Base-by-base conservation (phyloP, 2,113 vertebrate species). In the Accipiter virgatus region DNA sequence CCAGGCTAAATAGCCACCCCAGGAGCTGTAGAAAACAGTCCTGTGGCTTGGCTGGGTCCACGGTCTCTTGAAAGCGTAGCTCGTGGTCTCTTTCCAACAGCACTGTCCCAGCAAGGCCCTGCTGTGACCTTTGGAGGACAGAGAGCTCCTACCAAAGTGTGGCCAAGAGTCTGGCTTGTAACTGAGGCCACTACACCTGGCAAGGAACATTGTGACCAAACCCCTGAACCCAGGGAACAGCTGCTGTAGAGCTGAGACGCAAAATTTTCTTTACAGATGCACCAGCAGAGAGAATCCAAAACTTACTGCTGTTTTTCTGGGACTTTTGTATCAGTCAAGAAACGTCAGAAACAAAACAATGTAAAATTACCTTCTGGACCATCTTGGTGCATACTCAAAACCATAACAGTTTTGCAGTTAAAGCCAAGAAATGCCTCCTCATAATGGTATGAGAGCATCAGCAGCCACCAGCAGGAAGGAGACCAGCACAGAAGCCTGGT, bases 11-110 rank as follows among this genome's bases (percentile, higher is more conserved):
- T 7, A 70, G 40, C 17, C 27, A 56, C 34, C 5, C 6, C 7
- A 81, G 43, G n/a, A 82, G 32, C 40, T 31, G 8, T 8, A 83
- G 40, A 89, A 82, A 38, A 22, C 9, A 86, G 55, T 7, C 14
- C 7, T 19, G 6, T 8, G 16, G 2, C 0, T 10, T 59, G 62
- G 12, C 13, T 1, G 0, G 3, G 14, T 34, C 17, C 47, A 13
- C 27, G 14, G 13, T 17, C 1, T 13, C 10, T 11, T 36, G 29
- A 59, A 4, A 1, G 25, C 13, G 58, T 20, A 82, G 34, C 36
- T 77, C 29, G 36, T 15, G 3, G 32, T 36, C 55, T 80, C 32
- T 34, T 42, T 40, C 8, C 2, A 11, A 22, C 2, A 9, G 15
- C n/a, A 61, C 6, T 40, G 11, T 48, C 7, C 3, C 20, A 48